A percentile compares a stretch with the other conserved stretches of the same genome.
Evolutionary conservation across 2,797 vertebrate genomes (phyloP).

Genomic region (Sebastes dallii): DNA sequence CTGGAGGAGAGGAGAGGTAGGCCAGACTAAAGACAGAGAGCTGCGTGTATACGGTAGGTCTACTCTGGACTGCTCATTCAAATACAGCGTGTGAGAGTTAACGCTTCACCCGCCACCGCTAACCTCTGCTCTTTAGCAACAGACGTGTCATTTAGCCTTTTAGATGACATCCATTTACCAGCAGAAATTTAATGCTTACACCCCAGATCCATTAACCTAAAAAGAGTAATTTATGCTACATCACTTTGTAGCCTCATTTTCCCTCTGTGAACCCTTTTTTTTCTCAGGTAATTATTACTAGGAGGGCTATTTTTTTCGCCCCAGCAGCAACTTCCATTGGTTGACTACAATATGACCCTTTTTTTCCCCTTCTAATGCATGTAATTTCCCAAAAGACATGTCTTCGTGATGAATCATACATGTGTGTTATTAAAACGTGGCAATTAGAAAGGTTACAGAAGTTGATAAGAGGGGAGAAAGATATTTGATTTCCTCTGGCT

Average conservation of each 20-base stretch:
- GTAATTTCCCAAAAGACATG: conserved; percentile 69
- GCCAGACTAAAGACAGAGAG: conserved; percentile 36
- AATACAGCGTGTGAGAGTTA: conserved; percentile 25
- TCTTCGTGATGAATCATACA: conserved; percentile 69
- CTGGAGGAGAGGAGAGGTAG: conserved; percentile 70
- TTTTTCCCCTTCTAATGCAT: conserved; percentile 18
- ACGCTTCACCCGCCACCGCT: neutral
- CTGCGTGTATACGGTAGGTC: neutral
- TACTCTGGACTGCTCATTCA: conserved; percentile 16
- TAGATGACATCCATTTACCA: conserved; percentile 28
- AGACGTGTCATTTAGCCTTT: conserved; percentile 18
- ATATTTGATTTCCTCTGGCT: conserved; percentile 42
- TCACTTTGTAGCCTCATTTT: conserved; percentile 55
- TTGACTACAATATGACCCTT: conserved; percentile 13
- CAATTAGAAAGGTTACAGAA: conserved; percentile 48
- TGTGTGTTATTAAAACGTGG: conserved; percentile 61
- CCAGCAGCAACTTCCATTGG: neutral
- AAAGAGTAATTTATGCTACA: conserved; percentile 53
- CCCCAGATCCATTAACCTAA: conserved; percentile 56
- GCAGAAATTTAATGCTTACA: conserved; percentile 19
- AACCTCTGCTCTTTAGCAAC: conserved; percentile 2
- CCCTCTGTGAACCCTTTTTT: conserved; percentile 14
- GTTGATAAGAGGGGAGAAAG: conserved; percentile 20
- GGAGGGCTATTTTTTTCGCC: neutral
- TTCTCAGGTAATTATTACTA: conserved; percentile 55